phyloP scores from a whole-genome alignment of 2,888 invertebrate species.

The Apodemia zela region DNA sequence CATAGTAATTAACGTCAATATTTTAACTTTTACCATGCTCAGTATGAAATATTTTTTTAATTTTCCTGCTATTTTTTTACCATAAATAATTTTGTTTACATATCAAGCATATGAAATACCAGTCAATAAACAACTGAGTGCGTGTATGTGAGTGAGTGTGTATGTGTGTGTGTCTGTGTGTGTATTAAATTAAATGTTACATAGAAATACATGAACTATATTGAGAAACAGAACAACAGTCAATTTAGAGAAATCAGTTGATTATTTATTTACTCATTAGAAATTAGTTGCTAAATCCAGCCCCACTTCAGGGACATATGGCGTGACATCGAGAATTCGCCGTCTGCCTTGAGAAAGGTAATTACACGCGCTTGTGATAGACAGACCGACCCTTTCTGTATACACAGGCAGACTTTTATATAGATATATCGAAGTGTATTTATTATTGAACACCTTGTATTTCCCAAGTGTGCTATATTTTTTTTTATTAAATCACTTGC shows the following conservation, averaged over 20 bases:
- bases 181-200: no score
- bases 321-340: constrained; percentile 71
- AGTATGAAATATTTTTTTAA: no score
- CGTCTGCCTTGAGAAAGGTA: constrained; percentile 57
- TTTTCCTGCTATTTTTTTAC: no score
- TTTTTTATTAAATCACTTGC: no score
- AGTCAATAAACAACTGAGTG: no score
- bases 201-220: no score
- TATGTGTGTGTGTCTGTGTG: no score
- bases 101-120: no score
- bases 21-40: no score
- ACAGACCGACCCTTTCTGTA: constrained; percentile 59
- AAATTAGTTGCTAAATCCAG: constrained; percentile 41
- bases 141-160: no score
- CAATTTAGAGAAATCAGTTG: neutral
- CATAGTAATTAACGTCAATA: no score
- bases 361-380: constrained; percentile 65
- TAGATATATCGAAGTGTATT: constrained; percentile 22
- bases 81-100: no score
- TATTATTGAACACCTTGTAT: constrained; percentile 4
- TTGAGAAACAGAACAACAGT: neutral
- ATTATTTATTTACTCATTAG: constrained; percentile 17
- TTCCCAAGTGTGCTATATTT: neutral
- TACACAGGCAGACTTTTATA: constrained; percentile 15
- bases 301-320: constrained; percentile 64